Base-by-base conservation (phyloP, 2,888 invertebrate genomes). In the Tineola bisselliella region DNA sequence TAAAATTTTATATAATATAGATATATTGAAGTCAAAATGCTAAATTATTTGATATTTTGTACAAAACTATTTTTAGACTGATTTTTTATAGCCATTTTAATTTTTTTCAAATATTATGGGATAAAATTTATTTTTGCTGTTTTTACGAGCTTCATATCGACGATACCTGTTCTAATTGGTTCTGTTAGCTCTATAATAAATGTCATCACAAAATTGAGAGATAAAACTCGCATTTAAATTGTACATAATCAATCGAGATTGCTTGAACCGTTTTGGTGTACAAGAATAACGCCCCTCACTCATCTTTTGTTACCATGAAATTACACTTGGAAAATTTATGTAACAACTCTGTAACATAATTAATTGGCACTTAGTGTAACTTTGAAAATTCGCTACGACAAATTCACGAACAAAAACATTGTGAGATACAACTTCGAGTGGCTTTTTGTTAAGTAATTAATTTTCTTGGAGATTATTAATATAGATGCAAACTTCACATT, bases 291-390 rank as follows among this genome's bases (percentile, higher is more conserved):
- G 10, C 17, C 33, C 38, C 38, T 6, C 38, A 38, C 33, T 31
- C 33, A 58, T 58, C 33, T 58, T 48, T 48, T 48, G 48, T 48
- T 18, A 48, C 58, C 31, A 15, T 58, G 17, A 58, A 30, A 38
- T 38, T 38, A 38, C 38, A 38, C 38, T 38, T 38, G 38, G 38
- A 56, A 67, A 69, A 66, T 69, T 70, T 68, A 69, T 66, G 66
- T 65, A 64, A 63, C 66, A 70, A 69, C 66, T 68, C 64, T 61
- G 62, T 65, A 65, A 67, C 63, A 64, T 68, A 71, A 74, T 74
- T 74, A 74, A 74, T 74, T 73, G 71, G 67, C 67, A 71, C 70
- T 71, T 69, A 65, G 66, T 64, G 66, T 52, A 68, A 63, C 56
- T 59, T 59, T 38, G 15, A 54, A 25, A 54, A 54, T 25, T 54